Evolutionary conservation across 2,888 invertebrate species (phyloP).

Genomic region (Plagiodera versicolora): DNA sequence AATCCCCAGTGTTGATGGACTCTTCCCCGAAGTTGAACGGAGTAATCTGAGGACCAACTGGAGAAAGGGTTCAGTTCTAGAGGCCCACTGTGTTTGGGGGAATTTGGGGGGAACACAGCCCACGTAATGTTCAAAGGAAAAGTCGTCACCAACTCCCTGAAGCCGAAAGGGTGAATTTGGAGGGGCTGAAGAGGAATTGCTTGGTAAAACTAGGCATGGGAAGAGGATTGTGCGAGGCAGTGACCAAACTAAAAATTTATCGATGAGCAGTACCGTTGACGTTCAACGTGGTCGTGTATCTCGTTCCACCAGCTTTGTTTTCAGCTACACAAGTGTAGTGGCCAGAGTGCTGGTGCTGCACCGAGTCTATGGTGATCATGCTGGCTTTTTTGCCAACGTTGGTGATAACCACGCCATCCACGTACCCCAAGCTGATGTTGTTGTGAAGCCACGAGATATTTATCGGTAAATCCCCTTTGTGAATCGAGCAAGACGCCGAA

Average conservation of each 20-base stretch:
- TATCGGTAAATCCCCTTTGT: slow-evolving; percentile 79
- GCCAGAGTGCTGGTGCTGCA: slow-evolving; percentile 57
- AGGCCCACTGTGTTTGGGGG: not conserved
- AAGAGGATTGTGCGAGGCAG: too few relatives aligned
- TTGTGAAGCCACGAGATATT: slow-evolving; percentile 77
- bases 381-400: slow-evolving; percentile 56
- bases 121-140: slow-evolving; percentile 75
- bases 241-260: too few relatives aligned
- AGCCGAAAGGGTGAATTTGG: slow-evolving; percentile 57
- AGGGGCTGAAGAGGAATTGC: not conserved
- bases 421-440: slow-evolving; percentile 53
- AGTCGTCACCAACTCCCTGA: slow-evolving; percentile 53
- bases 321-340: slow-evolving; percentile 58
- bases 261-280: slow-evolving; percentile 64
- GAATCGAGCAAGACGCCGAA: slow-evolving; percentile 74
- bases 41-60: slow-evolving; percentile 48
- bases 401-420: slow-evolving; percentile 45
- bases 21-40: slow-evolving; percentile 57
- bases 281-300: slow-evolving; percentile 64
- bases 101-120: slow-evolving; percentile 55
- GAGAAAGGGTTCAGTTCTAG: not conserved
- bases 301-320: slow-evolving; percentile 63
- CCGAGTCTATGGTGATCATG: slow-evolving; percentile 58
- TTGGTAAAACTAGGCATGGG: too few relatives aligned
- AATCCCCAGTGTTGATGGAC: slow-evolving; percentile 66